Conservation (phyloP, 1,140 invertebrate genomes). For the Sycobia sp. region DNA sequence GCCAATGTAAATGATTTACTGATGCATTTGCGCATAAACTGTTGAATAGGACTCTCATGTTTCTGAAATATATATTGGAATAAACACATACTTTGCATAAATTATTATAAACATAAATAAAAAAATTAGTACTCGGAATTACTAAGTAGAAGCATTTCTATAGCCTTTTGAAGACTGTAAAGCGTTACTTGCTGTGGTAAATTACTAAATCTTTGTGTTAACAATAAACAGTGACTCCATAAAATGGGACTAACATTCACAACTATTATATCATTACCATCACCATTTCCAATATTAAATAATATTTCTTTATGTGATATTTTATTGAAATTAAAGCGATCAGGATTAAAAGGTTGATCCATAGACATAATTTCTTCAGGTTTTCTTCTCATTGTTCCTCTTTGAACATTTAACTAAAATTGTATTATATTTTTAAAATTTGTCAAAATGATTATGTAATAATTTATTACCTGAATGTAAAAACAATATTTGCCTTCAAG, state of each 20-base stretch:
- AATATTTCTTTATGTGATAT: conserved; percentile 66
- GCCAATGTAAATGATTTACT: conserved; percentile 82
- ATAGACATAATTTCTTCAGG: conserved; percentile 67
- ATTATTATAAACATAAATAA: conserved; percentile 14
- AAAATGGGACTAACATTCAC: conserved; percentile 77
- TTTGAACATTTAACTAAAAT: conserved; percentile 70
- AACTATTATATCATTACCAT: conserved; percentile 56
- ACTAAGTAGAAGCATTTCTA: conserved; percentile 63
- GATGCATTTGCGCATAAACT: conserved; percentile 78
- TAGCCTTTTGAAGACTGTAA: conserved; percentile 56
- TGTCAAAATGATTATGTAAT: conserved; percentile 1
- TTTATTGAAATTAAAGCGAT: conserved; percentile 74
- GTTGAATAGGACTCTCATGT: conserved; percentile 74
- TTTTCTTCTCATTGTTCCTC: conserved; percentile 65
- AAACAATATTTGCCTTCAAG: conserved; percentile 56
- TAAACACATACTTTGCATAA: conserved; percentile 1
- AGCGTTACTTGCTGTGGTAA: conserved; percentile 67
- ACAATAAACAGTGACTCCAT: conserved; percentile 69
- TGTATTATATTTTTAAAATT: conserved; percentile 18
- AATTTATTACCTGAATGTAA: conserved; percentile 51
- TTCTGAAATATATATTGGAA: conserved; percentile 38
- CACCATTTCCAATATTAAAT: conserved; percentile 52
- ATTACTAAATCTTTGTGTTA: conserved; percentile 65
- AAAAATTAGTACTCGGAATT: conserved; percentile 50
- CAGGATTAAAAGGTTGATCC: conserved; percentile 66